phyloP scores from a whole-genome alignment of 1,140 invertebrate genomes.

The Megalopta genalis region DNA sequence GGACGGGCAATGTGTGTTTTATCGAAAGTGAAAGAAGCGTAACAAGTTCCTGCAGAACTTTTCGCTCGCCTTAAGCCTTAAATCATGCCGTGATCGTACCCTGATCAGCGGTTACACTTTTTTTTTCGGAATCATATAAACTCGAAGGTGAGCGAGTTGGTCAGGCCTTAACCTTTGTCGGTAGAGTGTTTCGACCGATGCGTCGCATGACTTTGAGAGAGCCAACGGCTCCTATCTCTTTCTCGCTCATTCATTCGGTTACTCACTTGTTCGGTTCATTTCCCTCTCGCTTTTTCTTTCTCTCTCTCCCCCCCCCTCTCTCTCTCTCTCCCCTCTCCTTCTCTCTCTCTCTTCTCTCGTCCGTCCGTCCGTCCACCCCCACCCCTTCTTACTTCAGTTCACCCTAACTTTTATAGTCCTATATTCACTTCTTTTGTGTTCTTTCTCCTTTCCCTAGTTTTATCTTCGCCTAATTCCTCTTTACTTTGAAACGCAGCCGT shows the following conservation, averaged over 20 bases:
- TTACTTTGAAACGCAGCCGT: neutral
- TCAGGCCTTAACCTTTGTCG: constrained; percentile 54
- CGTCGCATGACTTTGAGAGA: constrained; percentile 55
- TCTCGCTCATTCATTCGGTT: constrained; percentile 21
- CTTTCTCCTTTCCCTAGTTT: neutral
- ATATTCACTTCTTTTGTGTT: neutral
- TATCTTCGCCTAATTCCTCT: neutral
- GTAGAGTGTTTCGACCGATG: constrained; percentile 52
- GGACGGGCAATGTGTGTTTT: neutral
- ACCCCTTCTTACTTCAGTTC: neutral
- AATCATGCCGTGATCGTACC: constrained; percentile 4
- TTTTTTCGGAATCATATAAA: constrained; percentile 32
- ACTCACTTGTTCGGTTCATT: constrained; percentile 34
- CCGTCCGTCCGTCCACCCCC: no score
- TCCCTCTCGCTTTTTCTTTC: neutral
- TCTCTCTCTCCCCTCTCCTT: neutral
- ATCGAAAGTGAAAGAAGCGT: constrained; percentile 46
- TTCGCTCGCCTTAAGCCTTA: constrained; percentile 23
- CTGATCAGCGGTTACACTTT: neutral
- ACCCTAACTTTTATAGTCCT: constrained; percentile 3
- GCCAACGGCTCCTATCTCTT: constrained; percentile 11
- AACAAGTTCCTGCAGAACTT: constrained; percentile 40
- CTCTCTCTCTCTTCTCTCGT: no score
- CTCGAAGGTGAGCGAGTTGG: constrained; percentile 46
- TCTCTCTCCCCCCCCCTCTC: neutral